Base-by-base conservation (phyloP, 2,888 invertebrate species). In the Xylocampa areola region DNA sequence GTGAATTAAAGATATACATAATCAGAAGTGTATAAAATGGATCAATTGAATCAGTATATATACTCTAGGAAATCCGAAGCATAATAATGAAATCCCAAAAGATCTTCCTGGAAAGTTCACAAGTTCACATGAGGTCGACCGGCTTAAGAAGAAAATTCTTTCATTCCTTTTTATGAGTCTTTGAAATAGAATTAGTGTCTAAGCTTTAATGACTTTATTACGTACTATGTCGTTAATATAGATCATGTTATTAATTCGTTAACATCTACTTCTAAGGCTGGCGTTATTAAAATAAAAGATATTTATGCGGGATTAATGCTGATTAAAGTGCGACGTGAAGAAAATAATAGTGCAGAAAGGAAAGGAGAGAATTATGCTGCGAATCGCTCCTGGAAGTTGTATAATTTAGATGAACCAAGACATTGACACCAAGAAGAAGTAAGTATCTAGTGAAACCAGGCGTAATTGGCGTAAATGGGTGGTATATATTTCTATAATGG, bases 41-140 rank as follows among this genome's bases (percentile, higher is more conserved):
- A 35, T 40, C 4, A 30, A 50, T 67, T 50, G 60, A 50, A 50
- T 67, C 16, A 50, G 32, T 32, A 37, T 17, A 10, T 37, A 27
- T 32, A 11, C 37, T 39, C 19, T 16, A 49, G 11, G 37, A 36
- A 10, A 27, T 27, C 61, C 8, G 1, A n/a, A 14, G 27, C 7
- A 35, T 45, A 45, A 13, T 11, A 30, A 32, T 43, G 30, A 10
- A 35, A 7, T 14, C 33, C 17, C 0, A 11, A 25, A n/a, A 23
- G n/a, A 29, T 11, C 33, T 1, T 60, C 36, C 6, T 19, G 4
- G 1, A 25, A 44, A 27, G 6, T 37, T 44, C 51, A 10, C 19
- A 36, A 51, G 25, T 50, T 67, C 19, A 35, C 10, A 3, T 17
- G n/a, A 37, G 14, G 23, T 3, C 11, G 8, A 17, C 14, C 10